These are phyloP conservation scores for Odontamblyopus rebecca DNA, from an alignment of 2,797 vertebrate species.

Conservation along the genomic window DNA sequence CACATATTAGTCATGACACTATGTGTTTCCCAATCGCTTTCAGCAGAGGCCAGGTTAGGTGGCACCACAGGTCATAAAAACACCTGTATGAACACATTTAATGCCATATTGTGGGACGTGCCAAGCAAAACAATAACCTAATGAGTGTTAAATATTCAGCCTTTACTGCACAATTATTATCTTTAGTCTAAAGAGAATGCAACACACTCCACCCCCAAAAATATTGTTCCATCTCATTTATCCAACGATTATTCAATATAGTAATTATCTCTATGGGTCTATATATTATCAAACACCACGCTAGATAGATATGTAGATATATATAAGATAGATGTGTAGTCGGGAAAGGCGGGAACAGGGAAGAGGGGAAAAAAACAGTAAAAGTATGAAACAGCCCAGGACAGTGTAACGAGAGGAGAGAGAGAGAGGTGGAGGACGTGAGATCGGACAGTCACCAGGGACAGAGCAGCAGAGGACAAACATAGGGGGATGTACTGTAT, in stretches of 20 bases:
- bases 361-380: background rate
- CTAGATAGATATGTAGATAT: slow-evolving; percentile 58
- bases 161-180: too few relatives aligned
- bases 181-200: too few relatives aligned
- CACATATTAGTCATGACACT: too few relatives aligned
- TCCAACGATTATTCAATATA: background rate
- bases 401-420: slow-evolving; percentile 16
- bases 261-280: background rate
- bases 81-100: too few relatives aligned
- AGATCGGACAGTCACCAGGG: slow-evolving; percentile 51
- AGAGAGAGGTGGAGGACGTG: slow-evolving; percentile 36
- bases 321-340: slow-evolving; percentile 60
- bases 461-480: slow-evolving; percentile 49
- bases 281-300: slow-evolving; percentile 32
- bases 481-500: slow-evolving; percentile 52
- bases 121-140: too few relatives aligned
- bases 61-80: too few relatives aligned
- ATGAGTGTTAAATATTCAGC: too few relatives aligned
- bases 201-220: too few relatives aligned
- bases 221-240: too few relatives aligned
- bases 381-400: slow-evolving; percentile 1
- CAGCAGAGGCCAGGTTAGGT: too few relatives aligned
- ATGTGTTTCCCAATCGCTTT: too few relatives aligned
- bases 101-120: too few relatives aligned
- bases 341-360: slow-evolving; percentile 42